These are phyloP conservation scores for Labeo calbasu DNA, from an alignment of 2,797 vertebrate species.

Conservation along the genomic window DNA sequence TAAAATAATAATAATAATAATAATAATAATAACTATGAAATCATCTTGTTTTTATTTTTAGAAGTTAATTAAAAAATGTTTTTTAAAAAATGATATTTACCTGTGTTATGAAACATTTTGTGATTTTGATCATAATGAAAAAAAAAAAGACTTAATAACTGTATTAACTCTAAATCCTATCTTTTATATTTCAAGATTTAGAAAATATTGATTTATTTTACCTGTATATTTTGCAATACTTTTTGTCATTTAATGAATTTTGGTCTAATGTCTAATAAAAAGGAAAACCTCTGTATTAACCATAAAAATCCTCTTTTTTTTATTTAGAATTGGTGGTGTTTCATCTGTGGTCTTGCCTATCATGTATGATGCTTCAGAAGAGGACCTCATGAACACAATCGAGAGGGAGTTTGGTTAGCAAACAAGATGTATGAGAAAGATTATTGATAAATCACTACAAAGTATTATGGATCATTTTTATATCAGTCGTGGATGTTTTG, in stretches of 20 bases:
- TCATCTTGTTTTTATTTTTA: neutral
- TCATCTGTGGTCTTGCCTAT: constrained; percentile 66
- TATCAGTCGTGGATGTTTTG: neutral
- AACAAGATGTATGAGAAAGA: neutral
- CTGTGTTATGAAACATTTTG: no score
- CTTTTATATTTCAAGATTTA: neutral
- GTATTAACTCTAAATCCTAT: neutral
- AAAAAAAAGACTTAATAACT: no score
- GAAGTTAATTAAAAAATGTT: neutral
- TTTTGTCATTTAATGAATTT: neutral
- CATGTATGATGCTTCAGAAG: constrained; percentile 79
- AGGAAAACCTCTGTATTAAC: neutral
- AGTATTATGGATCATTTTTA: neutral
- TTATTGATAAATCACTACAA: neutral
- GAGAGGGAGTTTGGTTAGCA: constrained; percentile 79
- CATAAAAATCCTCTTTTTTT: constrained; percentile 27
- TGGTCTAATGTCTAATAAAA: neutral
- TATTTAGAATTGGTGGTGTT: constrained; percentile 63
- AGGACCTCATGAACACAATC: constrained; percentile 82
- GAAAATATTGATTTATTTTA: neutral
- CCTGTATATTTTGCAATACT: neutral
- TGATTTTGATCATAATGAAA: no score
- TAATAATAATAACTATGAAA: neutral
- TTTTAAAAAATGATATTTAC: neutral
- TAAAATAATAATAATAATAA: no score